These are phyloP conservation scores for Cremastinae sp. DNA, from an alignment of 2,888 invertebrate genomes.

Conservation along the genomic window DNA sequence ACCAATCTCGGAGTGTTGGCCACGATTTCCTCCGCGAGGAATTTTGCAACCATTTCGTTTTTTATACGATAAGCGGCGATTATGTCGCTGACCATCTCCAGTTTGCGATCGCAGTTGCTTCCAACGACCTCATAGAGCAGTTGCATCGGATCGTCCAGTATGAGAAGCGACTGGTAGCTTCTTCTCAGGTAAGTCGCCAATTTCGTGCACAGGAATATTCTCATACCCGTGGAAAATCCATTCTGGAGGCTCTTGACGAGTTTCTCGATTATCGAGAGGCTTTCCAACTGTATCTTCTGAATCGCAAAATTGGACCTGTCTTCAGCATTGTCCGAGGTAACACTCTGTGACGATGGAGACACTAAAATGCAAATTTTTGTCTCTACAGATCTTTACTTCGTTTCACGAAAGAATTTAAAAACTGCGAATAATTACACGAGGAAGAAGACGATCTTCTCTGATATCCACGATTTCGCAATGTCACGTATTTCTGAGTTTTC, in stretches of 20 bases:
- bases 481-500: constrained; percentile 67
- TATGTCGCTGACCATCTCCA: constrained; percentile 84
- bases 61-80: constrained; percentile 83
- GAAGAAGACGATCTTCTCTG: constrained; percentile 68
- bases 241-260: constrained; percentile 78
- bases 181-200: constrained; percentile 83
- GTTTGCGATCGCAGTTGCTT: constrained; percentile 82
- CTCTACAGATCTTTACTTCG: not conserved
- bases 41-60: constrained; percentile 83
- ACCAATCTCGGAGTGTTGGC: constrained; percentile 72
- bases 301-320: constrained; percentile 39
- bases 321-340: constrained; percentile 9
- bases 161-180: constrained; percentile 82
- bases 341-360: constrained; percentile 62
- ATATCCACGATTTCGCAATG: constrained; percentile 69
- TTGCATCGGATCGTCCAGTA: constrained; percentile 81
- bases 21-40: constrained; percentile 85
- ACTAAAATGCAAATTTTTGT: constrained; percentile 18
- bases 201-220: constrained; percentile 83
- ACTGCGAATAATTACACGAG: constrained; percentile 59
- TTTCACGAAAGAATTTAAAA: not conserved
- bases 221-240: constrained; percentile 82
- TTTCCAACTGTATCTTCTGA: constrained; percentile 70
- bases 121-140: constrained; percentile 82
- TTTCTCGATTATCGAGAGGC: constrained; percentile 69